A percentile compares a stretch with the other conserved stretches of the same genome.
Evolutionary conservation across 2,888 invertebrate genomes (phyloP).

Genomic region (Cyrtodaria siliqua): DNA sequence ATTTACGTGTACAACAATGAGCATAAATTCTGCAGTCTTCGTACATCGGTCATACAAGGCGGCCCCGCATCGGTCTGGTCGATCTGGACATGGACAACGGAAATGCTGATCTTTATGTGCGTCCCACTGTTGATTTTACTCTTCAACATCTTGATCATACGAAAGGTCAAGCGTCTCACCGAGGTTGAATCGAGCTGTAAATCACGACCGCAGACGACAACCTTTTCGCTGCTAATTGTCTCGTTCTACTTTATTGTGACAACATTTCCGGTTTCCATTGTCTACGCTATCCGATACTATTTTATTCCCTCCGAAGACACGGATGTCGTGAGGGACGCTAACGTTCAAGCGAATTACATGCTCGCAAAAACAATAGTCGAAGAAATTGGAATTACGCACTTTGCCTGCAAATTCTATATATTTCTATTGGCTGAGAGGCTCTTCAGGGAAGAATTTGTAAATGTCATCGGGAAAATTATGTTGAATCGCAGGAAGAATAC

Average conservation of each 20-base stretch:
- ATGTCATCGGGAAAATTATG: constrained; percentile 16
- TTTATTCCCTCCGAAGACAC: constrained; percentile 54
- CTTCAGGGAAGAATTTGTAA: constrained; percentile 79
- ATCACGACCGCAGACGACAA: constrained; percentile 75
- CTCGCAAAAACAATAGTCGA: constrained; percentile 77
- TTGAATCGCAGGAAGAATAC: constrained; percentile 19
- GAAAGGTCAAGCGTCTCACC: constrained; percentile 75
- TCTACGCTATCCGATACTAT: constrained; percentile 75
- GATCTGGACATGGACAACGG: constrained; percentile 83
- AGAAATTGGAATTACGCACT: constrained; percentile 84
- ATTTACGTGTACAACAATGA: constrained; percentile 72
- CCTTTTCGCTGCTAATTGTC: constrained; percentile 82
- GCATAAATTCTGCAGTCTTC: constrained; percentile 63
- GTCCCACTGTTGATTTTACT: constrained; percentile 83
- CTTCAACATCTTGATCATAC: constrained; percentile 83
- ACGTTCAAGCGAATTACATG: constrained; percentile 66
- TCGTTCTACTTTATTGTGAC: constrained; percentile 84
- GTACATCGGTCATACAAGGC: constrained; percentile 62
- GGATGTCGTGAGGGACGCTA: not conserved
- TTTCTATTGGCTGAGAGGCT: constrained; percentile 83
- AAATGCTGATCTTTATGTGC: constrained; percentile 82
- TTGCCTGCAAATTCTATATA: constrained; percentile 84
- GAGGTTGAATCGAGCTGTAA: constrained; percentile 67
- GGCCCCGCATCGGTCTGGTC: constrained; percentile 75
- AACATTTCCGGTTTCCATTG: constrained; percentile 83